phyloP scores from a whole-genome alignment of 2,113 vertebrate species.

The Thamnophis sirtalis region DNA sequence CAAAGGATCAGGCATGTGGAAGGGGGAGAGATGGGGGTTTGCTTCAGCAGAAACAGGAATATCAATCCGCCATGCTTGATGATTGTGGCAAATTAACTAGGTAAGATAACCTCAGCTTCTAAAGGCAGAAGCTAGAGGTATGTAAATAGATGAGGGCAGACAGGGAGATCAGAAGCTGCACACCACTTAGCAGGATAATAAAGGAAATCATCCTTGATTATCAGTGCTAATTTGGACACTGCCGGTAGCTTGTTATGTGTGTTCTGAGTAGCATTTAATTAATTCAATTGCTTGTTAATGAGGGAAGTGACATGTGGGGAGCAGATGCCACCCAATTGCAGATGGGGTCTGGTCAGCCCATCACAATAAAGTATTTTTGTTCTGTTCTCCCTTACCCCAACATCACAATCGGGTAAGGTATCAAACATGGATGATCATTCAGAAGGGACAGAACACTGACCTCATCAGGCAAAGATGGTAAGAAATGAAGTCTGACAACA shows the following conservation, averaged over 20 bases:
- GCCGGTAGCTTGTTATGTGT: constrained; percentile 87
- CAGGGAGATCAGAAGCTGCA: constrained; percentile 76
- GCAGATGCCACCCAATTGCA: constrained; percentile 84
- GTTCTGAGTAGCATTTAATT: constrained; percentile 89
- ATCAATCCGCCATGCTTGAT: constrained; percentile 77
- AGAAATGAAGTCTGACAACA: constrained; percentile 47
- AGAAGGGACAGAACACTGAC: constrained; percentile 72
- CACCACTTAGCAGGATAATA: constrained; percentile 86
- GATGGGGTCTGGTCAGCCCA: constrained; percentile 79
- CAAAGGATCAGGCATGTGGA: constrained; percentile 75
- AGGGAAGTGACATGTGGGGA: constrained; percentile 87
- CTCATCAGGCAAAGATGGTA: constrained; percentile 65
- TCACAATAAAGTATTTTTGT: constrained; percentile 60
- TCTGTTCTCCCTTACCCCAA: background rate
- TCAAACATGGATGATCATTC: constrained; percentile 59
- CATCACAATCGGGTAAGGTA: constrained; percentile 56
- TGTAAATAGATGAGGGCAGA: constrained; percentile 83
- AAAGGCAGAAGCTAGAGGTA: constrained; percentile 80
- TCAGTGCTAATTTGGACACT: constrained; percentile 88
- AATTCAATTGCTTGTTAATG: constrained; percentile 92
- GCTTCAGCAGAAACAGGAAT: constrained; percentile 69
- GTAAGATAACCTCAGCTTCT: constrained; percentile 79
- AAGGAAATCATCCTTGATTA: constrained; percentile 88
- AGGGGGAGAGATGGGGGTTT: constrained; percentile 54
- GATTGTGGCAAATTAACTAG: constrained; percentile 84